Evolutionary conservation across 2,113 vertebrate genomes (phyloP).

Genomic region (Poicephalus meyeri): DNA sequence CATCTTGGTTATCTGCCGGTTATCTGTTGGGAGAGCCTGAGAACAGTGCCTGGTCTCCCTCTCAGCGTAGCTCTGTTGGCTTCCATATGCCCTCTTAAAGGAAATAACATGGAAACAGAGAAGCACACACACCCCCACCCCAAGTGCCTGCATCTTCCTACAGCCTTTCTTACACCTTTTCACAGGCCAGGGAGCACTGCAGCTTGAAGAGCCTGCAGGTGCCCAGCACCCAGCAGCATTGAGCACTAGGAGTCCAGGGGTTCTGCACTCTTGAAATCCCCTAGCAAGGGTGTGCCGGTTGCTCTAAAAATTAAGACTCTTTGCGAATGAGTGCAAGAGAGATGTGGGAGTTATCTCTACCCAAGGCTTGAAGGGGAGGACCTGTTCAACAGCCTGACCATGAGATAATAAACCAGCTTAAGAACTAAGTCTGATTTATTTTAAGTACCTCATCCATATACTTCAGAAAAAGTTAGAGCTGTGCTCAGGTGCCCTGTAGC

Average conservation of each 20-base stretch:
- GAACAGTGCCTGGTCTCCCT: background rate
- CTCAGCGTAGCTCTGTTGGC: background rate
- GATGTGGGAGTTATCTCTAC: background rate
- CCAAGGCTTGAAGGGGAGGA: background rate
- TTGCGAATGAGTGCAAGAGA: background rate
- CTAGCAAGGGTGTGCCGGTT: background rate
- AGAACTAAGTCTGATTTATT: background rate
- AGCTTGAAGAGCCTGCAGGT: fast-evolving
- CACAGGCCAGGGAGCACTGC: fast-evolving
- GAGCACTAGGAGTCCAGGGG: fast-evolving
- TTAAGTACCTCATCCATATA: background rate
- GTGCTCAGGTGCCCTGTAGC: fast-evolving
- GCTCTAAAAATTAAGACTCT: background rate
- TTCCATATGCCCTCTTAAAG: background rate
- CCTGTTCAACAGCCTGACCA: background rate
- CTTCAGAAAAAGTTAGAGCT: background rate
- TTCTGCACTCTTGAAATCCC: background rate
- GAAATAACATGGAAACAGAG: background rate
- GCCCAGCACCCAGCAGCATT: background rate
- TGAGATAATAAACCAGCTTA: background rate
- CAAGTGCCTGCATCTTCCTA: background rate
- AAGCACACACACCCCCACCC: background rate
- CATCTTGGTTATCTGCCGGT: constrained; percentile 12
- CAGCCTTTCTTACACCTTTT: background rate
- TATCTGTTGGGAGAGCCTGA: constrained; percentile 12